phyloP scores from a whole-genome alignment of 2,888 invertebrate species.

The Steinernema hermaphroditum region DNA sequence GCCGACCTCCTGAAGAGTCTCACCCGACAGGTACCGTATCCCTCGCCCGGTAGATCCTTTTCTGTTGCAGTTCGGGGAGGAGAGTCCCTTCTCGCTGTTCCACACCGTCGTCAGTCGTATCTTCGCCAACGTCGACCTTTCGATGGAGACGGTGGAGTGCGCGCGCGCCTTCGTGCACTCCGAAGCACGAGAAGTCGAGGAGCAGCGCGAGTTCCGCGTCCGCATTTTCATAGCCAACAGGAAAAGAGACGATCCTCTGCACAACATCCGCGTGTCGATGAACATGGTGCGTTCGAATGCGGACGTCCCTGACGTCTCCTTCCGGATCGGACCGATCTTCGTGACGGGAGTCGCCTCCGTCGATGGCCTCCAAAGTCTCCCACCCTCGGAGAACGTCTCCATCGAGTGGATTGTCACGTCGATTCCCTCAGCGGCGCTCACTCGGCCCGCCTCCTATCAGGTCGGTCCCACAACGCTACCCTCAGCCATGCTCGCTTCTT shows the following conservation, averaged over 20 bases:
- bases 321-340: constrained; percentile 25
- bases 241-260: neutral
- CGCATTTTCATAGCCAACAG: neutral
- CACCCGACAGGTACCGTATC: constrained; percentile 17
- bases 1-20: constrained; percentile 17
- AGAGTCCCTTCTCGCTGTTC: constrained; percentile 22
- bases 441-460: constrained; percentile 5
- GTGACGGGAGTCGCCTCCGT: neutral
- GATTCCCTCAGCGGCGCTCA: neutral
- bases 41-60: neutral
- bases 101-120: neutral
- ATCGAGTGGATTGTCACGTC: constrained; percentile 19
- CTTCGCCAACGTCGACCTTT: constrained; percentile 1
- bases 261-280: neutral
- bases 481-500: neutral
- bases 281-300: constrained; percentile 8
- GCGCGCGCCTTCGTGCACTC: neutral
- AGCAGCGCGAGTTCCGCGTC: constrained; percentile 5
- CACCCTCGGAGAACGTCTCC: neutral
- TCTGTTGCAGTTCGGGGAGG: constrained; percentile 8
- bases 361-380: neutral
- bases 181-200: constrained; percentile 1
- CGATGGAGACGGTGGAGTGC: neutral
- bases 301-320: constrained; percentile 2
- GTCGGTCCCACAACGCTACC: neutral